These are phyloP conservation scores for Choloepus didactylus DNA, from an alignment of 2,797 vertebrate genomes.

Conservation along the genomic window DNA sequence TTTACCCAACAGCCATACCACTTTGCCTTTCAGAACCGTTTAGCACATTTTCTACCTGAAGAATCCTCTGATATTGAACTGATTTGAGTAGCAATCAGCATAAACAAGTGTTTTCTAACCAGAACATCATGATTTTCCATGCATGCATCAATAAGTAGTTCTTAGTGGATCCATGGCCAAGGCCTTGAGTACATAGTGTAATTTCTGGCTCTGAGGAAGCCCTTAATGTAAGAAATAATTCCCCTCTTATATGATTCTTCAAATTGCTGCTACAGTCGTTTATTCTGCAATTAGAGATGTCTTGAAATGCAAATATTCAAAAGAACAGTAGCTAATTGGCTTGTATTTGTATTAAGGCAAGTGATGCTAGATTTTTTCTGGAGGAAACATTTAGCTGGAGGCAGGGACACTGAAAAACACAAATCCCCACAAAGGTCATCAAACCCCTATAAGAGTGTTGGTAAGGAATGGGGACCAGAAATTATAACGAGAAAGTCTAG, in stretches of 20 bases:
- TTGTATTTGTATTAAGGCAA: conserved; percentile 5
- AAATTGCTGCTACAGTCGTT: background rate
- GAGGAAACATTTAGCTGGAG: background rate
- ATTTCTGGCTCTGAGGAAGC: conserved; percentile 23
- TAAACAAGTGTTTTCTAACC: conserved; percentile 51
- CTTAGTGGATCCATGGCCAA: background rate
- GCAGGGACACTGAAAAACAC: background rate
- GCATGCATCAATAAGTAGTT: background rate
- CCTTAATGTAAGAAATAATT: conserved; percentile 15
- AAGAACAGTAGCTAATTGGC: background rate
- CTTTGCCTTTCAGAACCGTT: conserved; percentile 11
- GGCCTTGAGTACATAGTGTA: background rate
- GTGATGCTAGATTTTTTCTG: background rate
- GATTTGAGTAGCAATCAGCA: conserved; percentile 41
- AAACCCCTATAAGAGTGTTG: background rate
- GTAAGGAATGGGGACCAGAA: background rate
- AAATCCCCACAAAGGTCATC: background rate
- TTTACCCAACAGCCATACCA: background rate
- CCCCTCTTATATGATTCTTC: conserved; percentile 1
- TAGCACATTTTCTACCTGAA: background rate
- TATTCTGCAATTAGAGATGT: conserved; percentile 14
- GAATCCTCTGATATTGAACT: conserved; percentile 33
- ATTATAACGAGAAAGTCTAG: background rate
- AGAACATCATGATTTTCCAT: conserved; percentile 57
- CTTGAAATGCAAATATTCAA: conserved; percentile 8